phyloP scores from a whole-genome alignment of 1,140 invertebrate genomes.

The Pogonus chalceus region DNA sequence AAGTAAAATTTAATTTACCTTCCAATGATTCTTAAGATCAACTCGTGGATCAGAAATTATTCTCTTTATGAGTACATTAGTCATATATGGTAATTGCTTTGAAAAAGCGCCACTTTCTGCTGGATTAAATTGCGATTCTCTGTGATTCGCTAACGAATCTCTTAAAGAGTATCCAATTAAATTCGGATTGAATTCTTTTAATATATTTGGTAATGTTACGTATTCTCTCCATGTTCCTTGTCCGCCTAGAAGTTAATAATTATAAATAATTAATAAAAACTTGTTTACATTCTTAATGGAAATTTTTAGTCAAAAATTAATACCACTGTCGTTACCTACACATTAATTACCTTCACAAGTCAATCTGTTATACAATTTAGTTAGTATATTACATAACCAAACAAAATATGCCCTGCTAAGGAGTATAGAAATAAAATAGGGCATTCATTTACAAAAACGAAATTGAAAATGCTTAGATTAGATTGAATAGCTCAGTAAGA shows the following conservation, averaged over 20 bases:
- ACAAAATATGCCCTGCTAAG: too few species aligned
- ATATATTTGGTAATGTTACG: conserved; percentile 41
- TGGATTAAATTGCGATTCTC: conserved; percentile 46
- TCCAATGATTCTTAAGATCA: conserved; percentile 55
- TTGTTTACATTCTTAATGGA: too few species aligned
- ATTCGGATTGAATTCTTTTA: conserved; percentile 55
- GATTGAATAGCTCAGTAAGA: too few species aligned
- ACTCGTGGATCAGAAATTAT: conserved; percentile 48
- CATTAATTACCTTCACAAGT: too few species aligned
- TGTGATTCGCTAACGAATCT: conserved; percentile 37
- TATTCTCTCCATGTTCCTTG: conserved; percentile 36
- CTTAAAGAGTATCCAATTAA: conserved; percentile 46
- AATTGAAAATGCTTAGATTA: too few species aligned
- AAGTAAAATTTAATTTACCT: conserved; percentile 41
- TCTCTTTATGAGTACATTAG: conserved; percentile 46
- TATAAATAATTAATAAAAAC: too few species aligned
- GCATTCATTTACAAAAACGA: too few species aligned
- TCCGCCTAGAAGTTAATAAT: conserved; percentile 47
- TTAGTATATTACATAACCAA: too few species aligned
- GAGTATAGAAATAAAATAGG: too few species aligned
- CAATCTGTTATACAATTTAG: too few species aligned
- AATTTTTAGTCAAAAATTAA: too few species aligned
- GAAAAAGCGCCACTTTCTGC: conserved; percentile 51
- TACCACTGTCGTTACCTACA: too few species aligned
- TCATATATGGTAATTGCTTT: conserved; percentile 50